These are phyloP conservation scores for Urophycis tenuis DNA, from an alignment of 2,797 vertebrate species.

Conservation along the genomic window DNA sequence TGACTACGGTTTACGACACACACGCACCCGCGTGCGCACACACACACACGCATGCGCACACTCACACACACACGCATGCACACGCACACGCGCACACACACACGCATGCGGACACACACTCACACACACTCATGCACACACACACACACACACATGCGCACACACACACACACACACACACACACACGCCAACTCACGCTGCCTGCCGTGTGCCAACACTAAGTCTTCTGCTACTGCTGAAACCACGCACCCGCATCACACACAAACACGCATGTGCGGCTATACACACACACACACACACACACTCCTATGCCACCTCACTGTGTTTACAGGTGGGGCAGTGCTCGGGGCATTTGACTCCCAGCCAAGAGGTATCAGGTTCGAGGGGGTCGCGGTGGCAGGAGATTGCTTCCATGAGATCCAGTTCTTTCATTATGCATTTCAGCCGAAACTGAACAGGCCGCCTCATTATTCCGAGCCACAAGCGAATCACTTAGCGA, in stretches of 20 bases:
- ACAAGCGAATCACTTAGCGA: too few species aligned
- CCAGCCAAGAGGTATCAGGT: not conserved
- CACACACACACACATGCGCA: not conserved
- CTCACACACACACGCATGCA: too few species aligned
- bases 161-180: too few species aligned
- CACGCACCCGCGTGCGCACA: not conserved
- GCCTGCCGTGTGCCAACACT: not conserved
- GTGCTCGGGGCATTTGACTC: too few species aligned
- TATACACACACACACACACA: not conserved
- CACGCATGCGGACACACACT: too few species aligned
- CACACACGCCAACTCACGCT: not conserved
- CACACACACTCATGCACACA: too few species aligned
- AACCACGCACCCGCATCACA: not conserved
- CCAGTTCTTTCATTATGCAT: too few species aligned
- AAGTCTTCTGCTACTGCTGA: too few species aligned
- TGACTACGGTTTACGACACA: not conserved
- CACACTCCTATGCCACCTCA: not conserved
- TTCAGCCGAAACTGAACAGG: too few species aligned
- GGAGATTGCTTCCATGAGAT: too few species aligned
- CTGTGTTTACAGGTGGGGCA: not conserved
- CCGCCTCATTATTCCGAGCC: too few species aligned
- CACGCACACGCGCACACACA: too few species aligned
- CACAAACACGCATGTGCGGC: slow-evolving; percentile 3
- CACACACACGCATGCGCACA: not conserved
- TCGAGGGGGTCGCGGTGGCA: not conserved